These are phyloP conservation scores for Hypena proboscidalis DNA, from an alignment of 2,888 invertebrate genomes.

Conservation along the genomic window DNA sequence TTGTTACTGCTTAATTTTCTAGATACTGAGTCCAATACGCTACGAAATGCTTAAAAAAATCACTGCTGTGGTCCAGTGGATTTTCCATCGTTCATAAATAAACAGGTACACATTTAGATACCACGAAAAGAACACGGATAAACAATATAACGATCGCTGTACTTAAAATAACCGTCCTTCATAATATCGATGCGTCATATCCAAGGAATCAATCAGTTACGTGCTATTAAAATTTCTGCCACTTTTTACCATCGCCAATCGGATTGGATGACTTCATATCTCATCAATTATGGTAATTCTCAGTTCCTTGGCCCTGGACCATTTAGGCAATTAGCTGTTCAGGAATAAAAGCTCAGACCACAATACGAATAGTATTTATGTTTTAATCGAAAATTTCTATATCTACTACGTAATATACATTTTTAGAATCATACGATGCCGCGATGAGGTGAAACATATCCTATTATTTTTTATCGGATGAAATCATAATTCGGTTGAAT, in stretches of 20 bases:
- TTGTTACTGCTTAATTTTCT: too few species aligned
- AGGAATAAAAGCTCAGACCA: constrained; percentile 32
- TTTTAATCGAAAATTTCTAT: constrained; percentile 14
- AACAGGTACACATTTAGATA: too few species aligned
- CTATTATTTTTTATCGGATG: not conserved
- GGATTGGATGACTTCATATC: constrained; percentile 44
- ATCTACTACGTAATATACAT: constrained; percentile 2
- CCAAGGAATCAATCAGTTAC: constrained; percentile 37
- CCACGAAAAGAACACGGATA: not conserved
- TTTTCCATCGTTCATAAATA: too few species aligned
- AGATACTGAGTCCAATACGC: too few species aligned
- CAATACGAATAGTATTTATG: constrained; percentile 25
- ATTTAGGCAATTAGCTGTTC: constrained; percentile 44
- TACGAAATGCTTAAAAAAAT: too few species aligned
- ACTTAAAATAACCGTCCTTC: constrained; percentile 11
- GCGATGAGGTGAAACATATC: not conserved
- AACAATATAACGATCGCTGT: too few species aligned
- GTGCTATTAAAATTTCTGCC: constrained; percentile 45
- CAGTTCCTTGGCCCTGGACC: constrained; percentile 47
- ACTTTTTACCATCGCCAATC: constrained; percentile 40
- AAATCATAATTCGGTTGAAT: too few species aligned
- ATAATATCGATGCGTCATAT: constrained; percentile 38
- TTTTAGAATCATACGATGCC: not conserved
- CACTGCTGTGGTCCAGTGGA: too few species aligned
- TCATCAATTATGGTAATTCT: constrained; percentile 46